Base-by-base conservation (phyloP, 2,113 vertebrate species). In the Ctenomys sociabilis region DNA sequence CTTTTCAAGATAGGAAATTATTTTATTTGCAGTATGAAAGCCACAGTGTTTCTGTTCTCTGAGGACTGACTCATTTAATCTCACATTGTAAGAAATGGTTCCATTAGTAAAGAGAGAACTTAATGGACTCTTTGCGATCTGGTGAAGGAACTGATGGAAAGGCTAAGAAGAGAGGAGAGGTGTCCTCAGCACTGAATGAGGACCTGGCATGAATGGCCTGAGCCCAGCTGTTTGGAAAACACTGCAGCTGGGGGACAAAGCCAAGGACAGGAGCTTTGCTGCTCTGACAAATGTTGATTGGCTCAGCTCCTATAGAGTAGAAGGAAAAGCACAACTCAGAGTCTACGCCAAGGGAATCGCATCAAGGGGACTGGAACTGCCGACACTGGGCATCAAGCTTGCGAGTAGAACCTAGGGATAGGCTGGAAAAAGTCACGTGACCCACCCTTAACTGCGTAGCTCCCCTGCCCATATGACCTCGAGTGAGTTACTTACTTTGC, bases 1-100 rank as follows among this genome's bases (percentile, higher is more conserved):
- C 80, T 83, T 92, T 90, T 61, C 93, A 66, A 86, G n/a, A 70
- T 32, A 94, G 63, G 81, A 91, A 92, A 88, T 88, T 19, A 92
- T 81, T 95, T 43, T 73, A 66, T 66, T 4, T 75, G 28, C 22
- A 87, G 61, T 16, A n/a, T 80, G 66, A 91, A 94, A 95, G 57
- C n/a, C 52, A 28, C 8, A 21, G 73, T 37, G 57, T 5, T 43
- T 89, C 43, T 77, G 11, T 81, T 77, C 19, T 73, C 28, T 77
- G 81, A 83, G 19, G n/a, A 70, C n/a, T 92, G 5, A 2, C 52
- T 92, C 43, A 37, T 75, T 70, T 84, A 17, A 40, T 49, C 85
- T 63, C 52, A 61, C 22, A n/a, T 88, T 49, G 1, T 72, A 77
- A 49, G 49, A 92, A 92, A 45, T 75, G n/a, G 19, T 35, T 90